Evolutionary conservation across 2,797 vertebrate species (phyloP), one percentile per base, ranked within the genome.

Genomic region (Graptemys geographica): DNA sequence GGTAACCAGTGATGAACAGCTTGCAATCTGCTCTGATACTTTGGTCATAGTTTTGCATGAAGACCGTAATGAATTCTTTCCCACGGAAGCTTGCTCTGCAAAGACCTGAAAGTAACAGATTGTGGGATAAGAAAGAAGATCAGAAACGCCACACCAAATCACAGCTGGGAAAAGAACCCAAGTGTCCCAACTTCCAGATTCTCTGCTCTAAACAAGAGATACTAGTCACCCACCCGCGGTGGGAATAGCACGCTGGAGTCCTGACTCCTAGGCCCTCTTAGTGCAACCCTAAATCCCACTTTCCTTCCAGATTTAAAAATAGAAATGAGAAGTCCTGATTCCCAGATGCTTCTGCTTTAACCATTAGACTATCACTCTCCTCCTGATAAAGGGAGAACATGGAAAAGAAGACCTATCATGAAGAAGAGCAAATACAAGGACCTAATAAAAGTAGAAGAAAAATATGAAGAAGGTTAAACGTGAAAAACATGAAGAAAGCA

Each of bases 11-110:
- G 90, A 99, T 97, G 33, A 97, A 91, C 21, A 99, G 87, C 53
- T 95, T 83, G 89, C 97, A 96, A 4, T n/a, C 44, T 65, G 96
- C n/a, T 62, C 5, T 96, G 95, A 31, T 47, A 0, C 0, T 57
- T 69, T 37, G 0, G 0, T 7, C 6, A 7, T 97, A 97, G 92
- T 99, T 99, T 95, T 98, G 96, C 97, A 99, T 95, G 89, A 98
- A 99, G 23, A 97, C 96, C 0, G 97, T 96, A 62, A 98, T 98
- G 97, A 99, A 99, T 85, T 98, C 97, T 53, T 59, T 96, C 74
- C 98, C 98, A 47, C 92, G 80, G 27, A 89, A 89, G 65, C 89
- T 90, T 49, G 62, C 62, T 69, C 33, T 37, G 33, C 62, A 69
- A 69, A 69, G 33, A 37, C 62, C 62, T 69, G 16, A 37, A 69